Evolutionary conservation across 2,113 vertebrate species (phyloP), one percentile per base, ranked within the genome.

Genomic region (Halichoeres trimaculatus): DNA sequence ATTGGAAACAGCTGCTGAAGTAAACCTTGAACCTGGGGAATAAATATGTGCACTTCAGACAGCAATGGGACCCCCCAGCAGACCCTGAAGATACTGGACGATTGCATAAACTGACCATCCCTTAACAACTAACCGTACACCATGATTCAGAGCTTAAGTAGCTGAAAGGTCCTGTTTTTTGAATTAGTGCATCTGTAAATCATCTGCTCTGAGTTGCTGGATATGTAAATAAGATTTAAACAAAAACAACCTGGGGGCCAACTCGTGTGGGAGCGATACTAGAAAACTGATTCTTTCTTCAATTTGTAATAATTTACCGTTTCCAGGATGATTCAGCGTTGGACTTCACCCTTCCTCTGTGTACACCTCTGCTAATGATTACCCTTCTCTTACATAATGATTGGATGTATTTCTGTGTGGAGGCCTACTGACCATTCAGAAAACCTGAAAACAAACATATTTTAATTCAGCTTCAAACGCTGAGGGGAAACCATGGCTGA

Each of bases 281-380:
- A 23, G 63, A 45, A 62, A 56, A 40, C 12, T 3, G 53, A 34
- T 24, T 40, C 9, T 57, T 9, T 17, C 8, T 0, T 6, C 0
- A 77, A 43, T 38, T 54, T 63, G 51, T 83, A 26, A 85, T 80
- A 41, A 30, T 84, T 68, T 70, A 63, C 38, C 13, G 36, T 54
- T 26, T 70, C 10, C 16, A 12, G 35, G 63, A 76, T 70, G 76
- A 80, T 43, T 76, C 41, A 34, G 36, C 58, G 22, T 54, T 70
- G 59, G 76, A 85, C 86, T 86, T 87, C 77, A 58, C 45, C 51
- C 75, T 74, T 68, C 67, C 67, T 57, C 65, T 80, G 66, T 79
- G 65, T 43, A 48, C 22, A 45, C 23, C 19, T 65, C 12, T 0
- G 74, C 76, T 84, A 89, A 87, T 88, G 76, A 89, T 90, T 89